Conservation (phyloP, 2,113 vertebrate genomes). For the Nannospalax galili region DNA sequence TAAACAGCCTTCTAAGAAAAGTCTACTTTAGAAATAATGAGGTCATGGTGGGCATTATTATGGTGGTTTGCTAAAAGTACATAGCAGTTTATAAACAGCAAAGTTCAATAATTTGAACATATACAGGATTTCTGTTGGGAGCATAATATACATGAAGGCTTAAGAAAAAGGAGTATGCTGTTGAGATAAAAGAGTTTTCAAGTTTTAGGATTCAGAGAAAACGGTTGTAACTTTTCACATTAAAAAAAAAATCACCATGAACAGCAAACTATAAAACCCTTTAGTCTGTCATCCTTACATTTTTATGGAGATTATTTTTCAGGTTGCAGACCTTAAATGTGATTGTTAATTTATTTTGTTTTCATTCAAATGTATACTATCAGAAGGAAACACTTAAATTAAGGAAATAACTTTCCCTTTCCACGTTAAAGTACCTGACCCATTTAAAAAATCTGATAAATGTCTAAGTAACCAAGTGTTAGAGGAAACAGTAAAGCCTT, state of each 20-base stretch:
- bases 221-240: background rate
- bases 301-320: constrained; percentile 33
- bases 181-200: background rate
- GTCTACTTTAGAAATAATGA: background rate
- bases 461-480: constrained; percentile 75
- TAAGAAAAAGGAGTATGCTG: background rate
- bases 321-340: constrained; percentile 10
- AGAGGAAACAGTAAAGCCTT: constrained; percentile 78
- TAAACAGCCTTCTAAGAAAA: background rate
- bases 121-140: background rate
- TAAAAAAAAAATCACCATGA: background rate
- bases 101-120: background rate
- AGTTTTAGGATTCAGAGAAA: constrained; percentile 14
- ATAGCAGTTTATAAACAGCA: background rate
- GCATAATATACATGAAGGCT: background rate
- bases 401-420: constrained; percentile 83
- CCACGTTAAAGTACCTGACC: constrained; percentile 78
- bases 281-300: constrained; percentile 17
- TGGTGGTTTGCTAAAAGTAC: background rate
- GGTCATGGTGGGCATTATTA: background rate
- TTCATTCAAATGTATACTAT: constrained; percentile 76
- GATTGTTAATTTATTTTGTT: constrained; percentile 72
- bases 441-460: constrained; percentile 79
- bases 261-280: background rate
- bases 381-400: constrained; percentile 84